Evolutionary conservation across 2,113 vertebrate genomes (phyloP), one percentile per base, ranked within the genome.

Genomic region (Leptobrachium ailaonicum): DNA sequence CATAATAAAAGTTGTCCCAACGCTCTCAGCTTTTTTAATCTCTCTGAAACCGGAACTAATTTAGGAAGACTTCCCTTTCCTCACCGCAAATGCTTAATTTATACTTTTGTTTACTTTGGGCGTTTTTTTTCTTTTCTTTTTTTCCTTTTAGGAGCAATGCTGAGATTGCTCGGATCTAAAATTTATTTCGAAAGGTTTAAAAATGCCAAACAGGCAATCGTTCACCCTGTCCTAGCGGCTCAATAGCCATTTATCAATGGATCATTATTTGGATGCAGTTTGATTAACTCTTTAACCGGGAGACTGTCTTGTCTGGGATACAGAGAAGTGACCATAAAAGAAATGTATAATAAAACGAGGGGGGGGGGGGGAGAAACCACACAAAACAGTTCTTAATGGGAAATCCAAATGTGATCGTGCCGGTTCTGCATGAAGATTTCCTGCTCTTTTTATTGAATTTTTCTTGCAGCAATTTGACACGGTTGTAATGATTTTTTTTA

Each of bases 191-290:
- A 90, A 88, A 87, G 88, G 71, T 82, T 87, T 77, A 89, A 82
- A 89, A 82, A 85, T 84, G 88, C 84, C 87, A 89, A 90, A 91
- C 85, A 84, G 80, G 85, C 87, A 89, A 88, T 90, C 88, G 88
- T 88, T 87, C 83, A 86, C 85, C 87, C 85, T 88, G 88, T 88
- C 85, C 89, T 84, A 85, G 87, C 84, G 89, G 85, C 86, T 91
- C 91, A 90, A 90, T 89, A 66, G 2, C 85, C 83, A 91, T 92
- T 91, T 91, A 93, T 91, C 88, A 91, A 91, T 92, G 89, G 91
- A 94, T 91, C 82, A 66, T 89, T 92, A 91, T 88, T 89, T 87
- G 82, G 83, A 87, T 86, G 85, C 85, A 85, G 83, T 85, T 89
- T 86, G 84, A 83, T 92, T 93, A 93, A 92, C 92, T 85, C 88